Conservation (phyloP, 2,797 vertebrate genomes). For the Pteropus rufus region DNA sequence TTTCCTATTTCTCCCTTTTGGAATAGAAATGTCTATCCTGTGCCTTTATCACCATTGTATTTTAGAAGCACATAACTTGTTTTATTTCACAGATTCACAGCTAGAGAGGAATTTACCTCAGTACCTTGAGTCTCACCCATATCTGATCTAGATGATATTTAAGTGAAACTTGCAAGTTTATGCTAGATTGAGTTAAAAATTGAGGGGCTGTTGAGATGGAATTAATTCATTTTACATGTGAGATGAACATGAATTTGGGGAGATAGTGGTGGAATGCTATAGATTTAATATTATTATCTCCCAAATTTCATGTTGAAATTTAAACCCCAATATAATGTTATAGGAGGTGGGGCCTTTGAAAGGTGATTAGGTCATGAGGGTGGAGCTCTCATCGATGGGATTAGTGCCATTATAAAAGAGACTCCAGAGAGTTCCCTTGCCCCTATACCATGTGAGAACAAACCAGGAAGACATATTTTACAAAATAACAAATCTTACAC, state of each 20-base stretch:
- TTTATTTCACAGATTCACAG: neutral
- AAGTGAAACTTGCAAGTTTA: neutral
- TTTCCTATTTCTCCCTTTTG: neutral
- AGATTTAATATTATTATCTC: neutral
- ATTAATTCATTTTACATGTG: neutral
- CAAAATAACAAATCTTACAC: no score
- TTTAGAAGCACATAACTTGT: neutral
- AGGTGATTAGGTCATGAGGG: neutral
- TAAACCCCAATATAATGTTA: neutral
- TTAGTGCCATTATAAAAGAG: neutral
- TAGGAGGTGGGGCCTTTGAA: neutral
- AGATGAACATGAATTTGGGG: neutral
- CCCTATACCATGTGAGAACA: neutral
- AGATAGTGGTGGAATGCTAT: neutral
- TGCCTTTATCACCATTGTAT: neutral
- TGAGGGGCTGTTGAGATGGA: neutral
- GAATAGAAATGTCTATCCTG: neutral
- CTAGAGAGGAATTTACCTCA: neutral
- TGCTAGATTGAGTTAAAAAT: neutral
- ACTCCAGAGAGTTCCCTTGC: neutral
- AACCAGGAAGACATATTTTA: neutral
- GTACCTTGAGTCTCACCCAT: neutral
- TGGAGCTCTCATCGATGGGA: neutral
- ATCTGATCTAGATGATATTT: neutral
- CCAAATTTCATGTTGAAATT: neutral